Evolutionary conservation across 2,797 vertebrate species (phyloP).

Genomic region (Petrocephalus schoutedeni): DNA sequence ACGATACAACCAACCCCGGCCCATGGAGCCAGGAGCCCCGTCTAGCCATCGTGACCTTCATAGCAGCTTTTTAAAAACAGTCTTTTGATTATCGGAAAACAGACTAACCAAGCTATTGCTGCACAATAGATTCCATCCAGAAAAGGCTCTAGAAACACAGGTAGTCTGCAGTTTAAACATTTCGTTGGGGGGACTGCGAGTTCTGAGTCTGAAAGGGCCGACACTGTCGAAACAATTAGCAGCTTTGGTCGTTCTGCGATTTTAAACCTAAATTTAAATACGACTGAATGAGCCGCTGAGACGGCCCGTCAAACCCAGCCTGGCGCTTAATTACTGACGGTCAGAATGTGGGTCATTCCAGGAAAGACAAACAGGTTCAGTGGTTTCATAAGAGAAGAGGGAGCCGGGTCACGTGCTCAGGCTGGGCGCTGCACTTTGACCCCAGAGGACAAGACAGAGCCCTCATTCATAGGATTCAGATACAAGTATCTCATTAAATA

Average conservation of each 20-base stretch:
- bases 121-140: not conserved
- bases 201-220: not conserved
- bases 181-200: not conserved
- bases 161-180: not conserved
- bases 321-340: not conserved
- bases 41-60: not conserved
- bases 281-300: not conserved
- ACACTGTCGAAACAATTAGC: not conserved
- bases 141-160: not conserved
- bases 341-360: not conserved
- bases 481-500: not conserved
- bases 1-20: not conserved
- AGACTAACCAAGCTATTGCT: not conserved
- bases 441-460: not conserved
- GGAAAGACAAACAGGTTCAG: not conserved
- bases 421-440: not conserved
- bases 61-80: not conserved
- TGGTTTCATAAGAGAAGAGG: not conserved
- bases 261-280: not conserved
- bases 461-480: not conserved
- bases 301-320: not conserved
- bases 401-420: not conserved
- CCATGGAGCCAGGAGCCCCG: not conserved
- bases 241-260: not conserved
- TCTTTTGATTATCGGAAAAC: not conserved